Percentiles rank a stretch among this genome's conserved stretches.
phyloP scores from a whole-genome alignment of 2,888 invertebrate genomes.

The Aphodius granarius region DNA sequence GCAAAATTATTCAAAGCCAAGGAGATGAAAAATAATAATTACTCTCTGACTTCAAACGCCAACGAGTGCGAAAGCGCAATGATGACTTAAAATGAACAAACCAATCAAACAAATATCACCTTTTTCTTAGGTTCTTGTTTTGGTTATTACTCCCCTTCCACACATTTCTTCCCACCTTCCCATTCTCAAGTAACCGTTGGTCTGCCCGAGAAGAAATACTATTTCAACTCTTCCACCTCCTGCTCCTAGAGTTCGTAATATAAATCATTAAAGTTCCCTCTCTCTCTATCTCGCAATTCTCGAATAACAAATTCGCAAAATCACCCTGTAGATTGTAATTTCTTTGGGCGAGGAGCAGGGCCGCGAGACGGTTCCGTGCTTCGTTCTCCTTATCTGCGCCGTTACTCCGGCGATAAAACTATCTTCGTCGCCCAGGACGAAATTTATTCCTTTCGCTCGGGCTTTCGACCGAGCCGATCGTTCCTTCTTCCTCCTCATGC shows the following conservation, averaged over 20 bases:
- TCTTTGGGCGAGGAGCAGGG: background rate
- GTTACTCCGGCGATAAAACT: conserved; percentile 40
- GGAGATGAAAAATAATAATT: too few species aligned
- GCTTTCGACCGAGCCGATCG: conserved; percentile 9
- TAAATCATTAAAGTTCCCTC: background rate
- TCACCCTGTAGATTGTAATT: background rate
- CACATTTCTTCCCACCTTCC: background rate
- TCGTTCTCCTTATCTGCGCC: conserved; percentile 24
- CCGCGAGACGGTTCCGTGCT: background rate
- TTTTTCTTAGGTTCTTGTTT: too few species aligned
- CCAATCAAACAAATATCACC: too few species aligned
- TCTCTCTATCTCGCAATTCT: background rate
- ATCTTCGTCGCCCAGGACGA: conserved; percentile 38
- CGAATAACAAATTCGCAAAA: background rate
- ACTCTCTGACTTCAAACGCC: too few species aligned
- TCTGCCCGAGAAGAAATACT: background rate
- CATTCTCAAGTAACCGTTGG: background rate
- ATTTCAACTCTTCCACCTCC: background rate
- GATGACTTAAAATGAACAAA: too few species aligned
- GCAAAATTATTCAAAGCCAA: too few species aligned
- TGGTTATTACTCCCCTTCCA: background rate
- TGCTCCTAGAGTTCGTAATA: background rate
- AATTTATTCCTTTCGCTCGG: conserved; percentile 26
- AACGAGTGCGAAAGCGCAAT: too few species aligned
- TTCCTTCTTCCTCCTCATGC: conserved; percentile 15